These are phyloP conservation scores for Neotoma lepida DNA, from an alignment of 2,113 vertebrate species.

Conservation along the genomic window DNA sequence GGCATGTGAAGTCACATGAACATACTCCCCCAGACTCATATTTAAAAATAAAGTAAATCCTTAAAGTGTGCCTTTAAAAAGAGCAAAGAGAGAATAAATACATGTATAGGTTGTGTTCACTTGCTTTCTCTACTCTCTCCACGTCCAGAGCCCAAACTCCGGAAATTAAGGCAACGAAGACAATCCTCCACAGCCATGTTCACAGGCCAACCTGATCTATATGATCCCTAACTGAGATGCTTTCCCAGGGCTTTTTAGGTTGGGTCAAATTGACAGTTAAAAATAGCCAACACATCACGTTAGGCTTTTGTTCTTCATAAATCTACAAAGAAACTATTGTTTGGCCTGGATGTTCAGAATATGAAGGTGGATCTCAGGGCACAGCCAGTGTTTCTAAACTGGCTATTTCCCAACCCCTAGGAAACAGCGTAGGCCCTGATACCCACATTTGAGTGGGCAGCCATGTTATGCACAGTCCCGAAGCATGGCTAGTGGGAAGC, in stretches of 20 bases:
- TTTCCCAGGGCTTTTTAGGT: not conserved
- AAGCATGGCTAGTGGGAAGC: not conserved
- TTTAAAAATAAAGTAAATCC: not conserved
- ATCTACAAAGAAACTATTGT: not conserved
- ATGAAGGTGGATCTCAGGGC: not conserved
- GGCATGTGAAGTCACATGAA: not conserved
- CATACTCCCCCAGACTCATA: not conserved
- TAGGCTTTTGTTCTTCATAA: not conserved
- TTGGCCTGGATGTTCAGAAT: conserved; percentile 26
- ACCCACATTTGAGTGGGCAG: not conserved
- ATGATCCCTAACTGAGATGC: not conserved
- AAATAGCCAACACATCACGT: not conserved
- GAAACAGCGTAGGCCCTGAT: not conserved
- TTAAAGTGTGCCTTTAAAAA: not conserved
- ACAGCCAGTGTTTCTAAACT: not conserved
- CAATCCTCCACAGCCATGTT: not conserved
- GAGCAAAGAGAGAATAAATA: not conserved
- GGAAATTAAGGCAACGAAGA: not conserved
- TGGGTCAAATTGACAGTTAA: not conserved
- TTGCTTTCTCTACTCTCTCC: not conserved
- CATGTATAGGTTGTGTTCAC: not conserved
- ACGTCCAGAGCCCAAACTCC: not conserved
- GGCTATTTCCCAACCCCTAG: not conserved
- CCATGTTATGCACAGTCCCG: not conserved
- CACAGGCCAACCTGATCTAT: not conserved